phyloP scores from a whole-genome alignment of 2,113 vertebrate species.

The Aepyceros melampus region DNA sequence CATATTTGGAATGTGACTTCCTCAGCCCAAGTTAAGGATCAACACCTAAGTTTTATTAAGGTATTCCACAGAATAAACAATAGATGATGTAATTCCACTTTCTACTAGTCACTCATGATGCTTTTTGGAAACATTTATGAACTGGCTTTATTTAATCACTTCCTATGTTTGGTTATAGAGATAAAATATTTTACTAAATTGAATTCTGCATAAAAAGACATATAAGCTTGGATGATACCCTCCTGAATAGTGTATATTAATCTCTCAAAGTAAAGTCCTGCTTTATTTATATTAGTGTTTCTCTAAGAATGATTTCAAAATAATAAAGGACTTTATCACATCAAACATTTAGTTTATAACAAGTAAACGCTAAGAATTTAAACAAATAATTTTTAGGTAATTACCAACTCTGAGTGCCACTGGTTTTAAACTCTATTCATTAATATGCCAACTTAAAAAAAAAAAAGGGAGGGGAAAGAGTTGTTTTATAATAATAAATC shows the following conservation, averaged over 20 bases:
- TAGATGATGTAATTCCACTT: neutral
- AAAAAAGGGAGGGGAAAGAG: neutral
- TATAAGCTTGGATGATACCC: neutral
- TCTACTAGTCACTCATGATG: neutral
- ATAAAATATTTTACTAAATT: neutral
- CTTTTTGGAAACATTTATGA: neutral
- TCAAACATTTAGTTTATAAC: neutral
- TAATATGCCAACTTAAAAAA: neutral
- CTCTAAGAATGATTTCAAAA: neutral
- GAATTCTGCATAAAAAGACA: conserved; percentile 19
- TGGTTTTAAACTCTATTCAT: neutral
- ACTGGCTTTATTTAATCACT: neutral
- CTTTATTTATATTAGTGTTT: neutral
- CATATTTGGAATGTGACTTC: neutral
- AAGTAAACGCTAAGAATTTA: conserved; percentile 19
- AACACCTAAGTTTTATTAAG: neutral
- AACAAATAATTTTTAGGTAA: neutral
- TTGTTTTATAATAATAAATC: neutral
- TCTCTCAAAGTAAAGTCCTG: neutral
- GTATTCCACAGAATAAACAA: neutral
- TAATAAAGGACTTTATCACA: neutral
- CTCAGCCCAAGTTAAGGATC: neutral
- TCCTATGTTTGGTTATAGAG: neutral
- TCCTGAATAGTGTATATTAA: neutral
- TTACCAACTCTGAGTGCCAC: neutral